Conservation (phyloP, 2,113 vertebrate genomes). For the Misgurnus anguillicaudatus region DNA sequence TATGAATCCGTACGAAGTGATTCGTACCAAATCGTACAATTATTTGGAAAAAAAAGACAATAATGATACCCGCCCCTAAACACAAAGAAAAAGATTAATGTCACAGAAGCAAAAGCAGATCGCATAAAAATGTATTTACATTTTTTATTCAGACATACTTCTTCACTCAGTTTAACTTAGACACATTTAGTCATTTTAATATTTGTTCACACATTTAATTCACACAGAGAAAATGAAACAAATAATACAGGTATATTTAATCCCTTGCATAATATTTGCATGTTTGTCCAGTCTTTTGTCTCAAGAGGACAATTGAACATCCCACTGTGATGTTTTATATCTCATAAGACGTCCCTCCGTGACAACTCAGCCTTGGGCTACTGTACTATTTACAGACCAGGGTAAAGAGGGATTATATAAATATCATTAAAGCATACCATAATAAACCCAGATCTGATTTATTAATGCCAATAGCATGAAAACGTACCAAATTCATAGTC, state of each 20-base stretch:
- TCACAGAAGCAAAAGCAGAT: no score
- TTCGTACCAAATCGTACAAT: no score
- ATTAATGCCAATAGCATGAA: constrained; percentile 48
- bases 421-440: constrained; percentile 55
- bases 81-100: neutral
- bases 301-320: constrained; percentile 50
- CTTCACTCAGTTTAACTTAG: no score
- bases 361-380: constrained; percentile 50
- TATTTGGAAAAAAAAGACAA: no score
- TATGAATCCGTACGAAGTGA: no score
- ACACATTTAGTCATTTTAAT: no score
- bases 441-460: constrained; percentile 52
- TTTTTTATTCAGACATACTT: no score
- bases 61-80: no score
- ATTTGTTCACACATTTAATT: no score
- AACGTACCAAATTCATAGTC: constrained; percentile 43
- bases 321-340: constrained; percentile 35
- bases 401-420: constrained; percentile 51
- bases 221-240: no score
- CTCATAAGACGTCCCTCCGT: constrained; percentile 39
- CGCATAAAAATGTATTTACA: no score
- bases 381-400: constrained; percentile 44
- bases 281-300: constrained; percentile 30
- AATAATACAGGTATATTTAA: constrained; percentile 6
- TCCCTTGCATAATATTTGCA: constrained; percentile 33